These are phyloP conservation scores for Acleris sparsana DNA, from an alignment of 2,888 invertebrate genomes.

Conservation along the genomic window DNA sequence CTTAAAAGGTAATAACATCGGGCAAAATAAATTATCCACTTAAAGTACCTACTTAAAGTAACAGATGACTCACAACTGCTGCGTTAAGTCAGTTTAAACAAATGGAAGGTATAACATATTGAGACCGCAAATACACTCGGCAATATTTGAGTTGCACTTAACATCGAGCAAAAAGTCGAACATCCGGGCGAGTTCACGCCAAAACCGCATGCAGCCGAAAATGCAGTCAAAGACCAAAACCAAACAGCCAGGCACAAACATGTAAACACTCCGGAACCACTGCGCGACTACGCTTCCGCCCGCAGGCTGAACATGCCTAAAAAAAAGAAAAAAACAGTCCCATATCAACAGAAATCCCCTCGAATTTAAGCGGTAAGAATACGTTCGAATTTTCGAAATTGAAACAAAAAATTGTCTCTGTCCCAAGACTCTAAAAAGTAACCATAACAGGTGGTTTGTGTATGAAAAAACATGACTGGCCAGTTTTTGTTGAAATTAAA, in stretches of 20 bases:
- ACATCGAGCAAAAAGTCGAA: conserved; percentile 58
- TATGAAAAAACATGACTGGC: conserved; percentile 44
- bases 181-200: conserved; percentile 64
- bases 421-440: conserved; percentile 42
- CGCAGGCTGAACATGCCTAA: conserved; percentile 45
- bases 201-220: conserved; percentile 66
- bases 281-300: conserved; percentile 53
- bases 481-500: conserved; percentile 69
- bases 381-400: conserved; percentile 38
- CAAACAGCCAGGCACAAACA: conserved; percentile 67
- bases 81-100: conserved; percentile 18
- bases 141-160: conserved; percentile 72
- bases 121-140: conserved; percentile 49
- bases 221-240: conserved; percentile 68
- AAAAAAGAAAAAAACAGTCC: conserved; percentile 41
- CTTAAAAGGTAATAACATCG: conserved; percentile 2
- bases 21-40: not conserved
- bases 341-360: conserved; percentile 38
- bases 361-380: conserved; percentile 26
- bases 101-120: conserved; percentile 24
- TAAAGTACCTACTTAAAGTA: conserved; percentile 1
- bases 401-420: conserved; percentile 37
- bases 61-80: conserved; percentile 20
- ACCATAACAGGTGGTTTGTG: conserved; percentile 63
- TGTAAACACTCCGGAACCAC: conserved; percentile 64